Percentiles rank a stretch among this genome's conserved stretches.
phyloP scores from a whole-genome alignment of 92 coral and sea anemone genomes.

The Micromussa lordhowensis region DNA sequence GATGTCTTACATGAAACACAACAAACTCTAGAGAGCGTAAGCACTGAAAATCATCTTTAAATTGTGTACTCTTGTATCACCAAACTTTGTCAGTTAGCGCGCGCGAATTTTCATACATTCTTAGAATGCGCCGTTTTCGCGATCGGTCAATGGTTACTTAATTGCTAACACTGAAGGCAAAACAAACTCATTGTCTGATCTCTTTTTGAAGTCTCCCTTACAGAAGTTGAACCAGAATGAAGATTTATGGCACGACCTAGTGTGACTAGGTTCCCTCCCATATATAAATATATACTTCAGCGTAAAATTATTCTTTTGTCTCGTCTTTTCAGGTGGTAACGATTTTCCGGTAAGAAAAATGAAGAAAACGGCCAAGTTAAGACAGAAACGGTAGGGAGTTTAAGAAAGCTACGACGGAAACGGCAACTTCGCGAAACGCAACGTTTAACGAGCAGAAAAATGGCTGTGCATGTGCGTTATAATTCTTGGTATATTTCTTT shows the following conservation, averaged over 20 bases:
- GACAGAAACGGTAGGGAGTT: neutral
- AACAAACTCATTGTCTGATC: too few relatives aligned
- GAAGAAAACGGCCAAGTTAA: neutral
- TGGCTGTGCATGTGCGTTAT: too few relatives aligned
- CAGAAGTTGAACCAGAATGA: neutral
- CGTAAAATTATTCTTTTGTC: neutral
- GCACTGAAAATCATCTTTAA: too few relatives aligned
- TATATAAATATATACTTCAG: neutral
- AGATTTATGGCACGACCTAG: neutral
- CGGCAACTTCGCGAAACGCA: too few relatives aligned
- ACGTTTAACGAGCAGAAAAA: too few relatives aligned
- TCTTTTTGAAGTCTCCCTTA: too few relatives aligned
- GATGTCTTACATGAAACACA: too few relatives aligned
- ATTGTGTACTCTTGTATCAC: neutral
- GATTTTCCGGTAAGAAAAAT: neutral
- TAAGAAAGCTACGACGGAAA: too few relatives aligned
- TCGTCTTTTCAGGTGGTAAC: neutral
- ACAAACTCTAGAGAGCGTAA: too few relatives aligned
- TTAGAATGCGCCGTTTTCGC: too few relatives aligned
- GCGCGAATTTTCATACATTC: too few relatives aligned
- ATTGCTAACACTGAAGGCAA: neutral
- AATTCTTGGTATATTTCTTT: too few relatives aligned
- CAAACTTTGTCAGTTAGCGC: neutral
- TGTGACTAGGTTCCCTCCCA: neutral
- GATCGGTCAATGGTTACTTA: neutral